Percentiles rank a stretch among this genome's conserved stretches.
Conservation (phyloP, 2,888 invertebrate species). For the Acanthopleura granulata region DNA sequence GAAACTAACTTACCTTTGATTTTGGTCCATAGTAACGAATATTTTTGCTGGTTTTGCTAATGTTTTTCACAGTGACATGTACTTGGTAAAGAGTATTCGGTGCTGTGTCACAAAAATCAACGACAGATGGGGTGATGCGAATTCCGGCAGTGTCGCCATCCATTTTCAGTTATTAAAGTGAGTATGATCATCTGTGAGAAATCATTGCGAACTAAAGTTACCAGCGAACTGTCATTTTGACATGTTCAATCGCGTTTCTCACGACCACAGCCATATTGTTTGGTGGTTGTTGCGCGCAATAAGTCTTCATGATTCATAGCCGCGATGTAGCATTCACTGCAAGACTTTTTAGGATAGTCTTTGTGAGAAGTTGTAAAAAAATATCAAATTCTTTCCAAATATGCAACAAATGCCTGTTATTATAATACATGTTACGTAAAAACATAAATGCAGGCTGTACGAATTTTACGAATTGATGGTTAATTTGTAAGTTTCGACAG, state of each 20-base stretch:
- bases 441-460: no score
- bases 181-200: neutral
- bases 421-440: no score
- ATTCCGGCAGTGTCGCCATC: slow-evolving; percentile 64
- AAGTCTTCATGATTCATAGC: slow-evolving; percentile 23
- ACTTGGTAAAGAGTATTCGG: slow-evolving; percentile 51
- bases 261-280: slow-evolving; percentile 53
- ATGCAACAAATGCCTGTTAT: no score
- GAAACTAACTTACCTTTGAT: slow-evolving; percentile 50
- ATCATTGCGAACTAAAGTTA: neutral
- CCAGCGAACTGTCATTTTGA: neutral
- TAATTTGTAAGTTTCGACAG: neutral
- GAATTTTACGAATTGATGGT: no score
- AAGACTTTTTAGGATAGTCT: no score
- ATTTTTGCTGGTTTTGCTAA: slow-evolving; percentile 61
- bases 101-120: slow-evolving; percentile 63
- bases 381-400: no score
- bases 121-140: slow-evolving; percentile 60
- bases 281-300: slow-evolving; percentile 59
- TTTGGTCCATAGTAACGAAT: slow-evolving; percentile 67
- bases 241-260: slow-evolving; percentile 11
- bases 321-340: slow-evolving; percentile 23
- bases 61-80: slow-evolving; percentile 64
- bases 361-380: no score
- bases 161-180: slow-evolving; percentile 39